phyloP scores from a whole-genome alignment of 2,888 invertebrate species.

The Tromatobia lineatoria region DNA sequence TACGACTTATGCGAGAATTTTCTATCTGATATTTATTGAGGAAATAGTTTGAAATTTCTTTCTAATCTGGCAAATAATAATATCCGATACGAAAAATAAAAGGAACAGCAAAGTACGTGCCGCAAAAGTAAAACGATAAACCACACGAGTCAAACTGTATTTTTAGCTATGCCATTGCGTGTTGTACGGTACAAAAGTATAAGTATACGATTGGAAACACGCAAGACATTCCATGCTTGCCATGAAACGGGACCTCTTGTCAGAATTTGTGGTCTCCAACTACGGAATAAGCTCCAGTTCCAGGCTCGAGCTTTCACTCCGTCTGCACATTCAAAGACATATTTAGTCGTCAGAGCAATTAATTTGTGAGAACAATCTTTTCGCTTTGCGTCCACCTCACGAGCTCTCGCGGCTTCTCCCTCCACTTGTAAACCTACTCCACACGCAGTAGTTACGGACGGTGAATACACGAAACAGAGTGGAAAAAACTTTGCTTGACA shows the following conservation, averaged over 20 bases:
- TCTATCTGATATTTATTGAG: not conserved
- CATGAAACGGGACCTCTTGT: not conserved
- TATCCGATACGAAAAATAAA: not conserved
- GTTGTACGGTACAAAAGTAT: not conserved
- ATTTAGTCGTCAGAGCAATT: conserved; percentile 61
- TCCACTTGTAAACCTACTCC: conserved; percentile 12
- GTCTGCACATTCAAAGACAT: conserved; percentile 44
- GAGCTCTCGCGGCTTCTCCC: conserved; percentile 18
- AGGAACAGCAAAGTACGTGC: not conserved
- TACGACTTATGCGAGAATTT: no score
- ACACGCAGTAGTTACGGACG: conserved; percentile 9
- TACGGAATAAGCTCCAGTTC: not conserved
- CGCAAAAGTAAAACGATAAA: conserved; percentile 1
- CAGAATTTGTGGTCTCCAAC: not conserved
- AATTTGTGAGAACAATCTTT: conserved; percentile 47
- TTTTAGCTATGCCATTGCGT: conserved; percentile 7
- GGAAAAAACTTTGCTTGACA: conserved; percentile 45
- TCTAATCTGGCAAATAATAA: not conserved
- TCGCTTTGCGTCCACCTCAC: conserved; percentile 31
- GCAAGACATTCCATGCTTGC: not conserved
- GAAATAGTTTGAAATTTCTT: not conserved
- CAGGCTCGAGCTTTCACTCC: not conserved
- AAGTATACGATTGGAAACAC: conserved; percentile 6
- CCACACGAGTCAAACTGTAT: not conserved
- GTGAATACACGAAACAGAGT: conserved; percentile 2